phyloP scores from a whole-genome alignment of 2,113 vertebrate genomes.

The Larimichthys polyactis region DNA sequence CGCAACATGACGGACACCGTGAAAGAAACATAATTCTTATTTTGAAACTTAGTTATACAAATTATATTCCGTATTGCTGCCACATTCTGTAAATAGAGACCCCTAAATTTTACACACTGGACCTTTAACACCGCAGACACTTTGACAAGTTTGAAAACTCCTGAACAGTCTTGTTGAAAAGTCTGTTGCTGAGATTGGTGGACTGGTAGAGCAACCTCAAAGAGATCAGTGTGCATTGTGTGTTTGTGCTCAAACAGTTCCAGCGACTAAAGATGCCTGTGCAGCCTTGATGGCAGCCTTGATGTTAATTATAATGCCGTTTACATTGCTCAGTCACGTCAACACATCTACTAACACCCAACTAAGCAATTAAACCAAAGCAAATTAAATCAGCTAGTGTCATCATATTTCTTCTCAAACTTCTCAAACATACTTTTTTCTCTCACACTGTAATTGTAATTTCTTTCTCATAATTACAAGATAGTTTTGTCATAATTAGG shows the following conservation, averaged over 20 bases:
- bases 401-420: conserved; percentile 12
- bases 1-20: no score
- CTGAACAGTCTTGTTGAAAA: neutral
- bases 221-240: neutral
- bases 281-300: neutral
- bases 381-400: conserved; percentile 11
- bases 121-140: neutral
- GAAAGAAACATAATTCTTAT: no score
- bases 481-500: conserved; percentile 32
- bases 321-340: neutral
- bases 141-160: neutral
- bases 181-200: neutral
- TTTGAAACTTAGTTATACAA: no score
- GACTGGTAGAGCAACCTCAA: neutral
- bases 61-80: no score
- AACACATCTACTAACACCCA: neutral
- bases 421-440: conserved; percentile 27
- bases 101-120: no score
- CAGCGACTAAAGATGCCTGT: neutral
- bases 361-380: neutral
- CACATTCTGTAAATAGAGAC: no score
- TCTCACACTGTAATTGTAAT: conserved; percentile 23
- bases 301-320: neutral
- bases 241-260: neutral
- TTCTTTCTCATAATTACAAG: conserved; percentile 24